Percentiles rank a stretch among this genome's conserved stretches.
phyloP scores from a whole-genome alignment of 2,797 vertebrate species.

The Siniperca obscura region DNA sequence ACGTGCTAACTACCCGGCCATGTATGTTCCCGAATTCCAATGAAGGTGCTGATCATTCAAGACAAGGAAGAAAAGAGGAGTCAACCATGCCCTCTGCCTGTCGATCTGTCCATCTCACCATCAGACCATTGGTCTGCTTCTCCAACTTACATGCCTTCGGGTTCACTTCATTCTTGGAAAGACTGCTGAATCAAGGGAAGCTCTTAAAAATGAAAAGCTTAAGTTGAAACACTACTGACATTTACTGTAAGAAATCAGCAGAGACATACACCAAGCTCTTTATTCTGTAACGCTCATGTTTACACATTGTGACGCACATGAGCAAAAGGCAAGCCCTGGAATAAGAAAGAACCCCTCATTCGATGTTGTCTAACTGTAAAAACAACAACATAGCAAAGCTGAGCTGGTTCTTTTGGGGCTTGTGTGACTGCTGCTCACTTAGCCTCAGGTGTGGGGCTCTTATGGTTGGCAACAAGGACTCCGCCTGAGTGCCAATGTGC shows the following conservation, averaged over 20 bases:
- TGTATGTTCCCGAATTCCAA: conserved; percentile 82
- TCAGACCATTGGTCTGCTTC: conserved; percentile 36
- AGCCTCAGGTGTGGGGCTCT: conserved; percentile 78
- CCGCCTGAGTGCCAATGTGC: conserved; percentile 64
- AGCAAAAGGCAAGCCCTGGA: conserved; percentile 11
- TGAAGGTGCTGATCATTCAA: conserved; percentile 78
- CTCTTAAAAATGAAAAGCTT: conserved; percentile 10
- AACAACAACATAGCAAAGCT: conserved; percentile 43
- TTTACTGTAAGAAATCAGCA: conserved; percentile 31
- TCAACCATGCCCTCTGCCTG: conserved; percentile 49
- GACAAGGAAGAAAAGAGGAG: conserved; percentile 67
- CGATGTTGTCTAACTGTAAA: conserved; percentile 25
- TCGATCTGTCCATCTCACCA: conserved; percentile 40
- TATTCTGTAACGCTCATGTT: conserved; percentile 20
- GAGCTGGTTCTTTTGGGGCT: conserved; percentile 57
- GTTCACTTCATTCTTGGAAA: conserved; percentile 50
- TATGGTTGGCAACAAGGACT: conserved; percentile 76
- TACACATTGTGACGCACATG: conserved; percentile 1
- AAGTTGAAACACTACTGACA: conserved; percentile 26
- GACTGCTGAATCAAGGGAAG: conserved; percentile 45
- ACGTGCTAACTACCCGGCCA: conserved; percentile 83
- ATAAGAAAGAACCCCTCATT: conserved; percentile 20
- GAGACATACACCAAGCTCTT: conserved; percentile 16
- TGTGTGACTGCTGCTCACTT: conserved; percentile 69
- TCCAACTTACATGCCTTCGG: conserved; percentile 28